Base-by-base conservation (phyloP, 2,888 invertebrate genomes). In the Cephus sareptanus region DNA sequence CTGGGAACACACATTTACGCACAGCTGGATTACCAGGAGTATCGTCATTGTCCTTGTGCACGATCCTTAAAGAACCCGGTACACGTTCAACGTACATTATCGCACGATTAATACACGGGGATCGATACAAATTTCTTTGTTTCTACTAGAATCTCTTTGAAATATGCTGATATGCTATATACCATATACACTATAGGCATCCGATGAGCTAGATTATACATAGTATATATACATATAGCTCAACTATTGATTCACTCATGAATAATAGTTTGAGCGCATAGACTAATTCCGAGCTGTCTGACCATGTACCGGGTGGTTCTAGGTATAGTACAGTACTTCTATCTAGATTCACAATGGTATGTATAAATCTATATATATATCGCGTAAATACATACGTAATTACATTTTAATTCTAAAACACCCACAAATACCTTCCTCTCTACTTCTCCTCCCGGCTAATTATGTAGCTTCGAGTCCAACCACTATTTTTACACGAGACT, bases 1-100 rank as follows among this genome's bases (percentile, higher is more conserved):
- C 91, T 91, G 86, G 37, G 87, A 90, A 79, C 81, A 87, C 75
- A 86, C 79, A 79, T 70, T 76, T 34, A 77, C 68, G 68, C 69
- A 56, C 56, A 37, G 73, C 77, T 40, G 40, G 40, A 71, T 76
- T 34, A 35, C 70, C 70, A 56, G 56, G 35, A 37, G 70, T 31
- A 40, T 71, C 40, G 15, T 23, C 35, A 23, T 76, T 68, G 56
- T 34, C 56, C 31, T 33, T 40, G 35, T 70, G 69, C 11, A 69
- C 23, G 73, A 73, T 31, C 74, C 73, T 70, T 75, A 23, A 40
- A 33, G 31, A 34, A 76, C 74, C 76, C 69, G 74, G 76, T 76
- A 69, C 76, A 76, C 73, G 70, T 69, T 76, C 78, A 69, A 12
- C 30, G 15, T 15, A n/a, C 30, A 15, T 71, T 40, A 31, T 30